These are phyloP conservation scores for Plagodis pulveraria DNA, from an alignment of 2,888 invertebrate species.

Conservation along the genomic window DNA sequence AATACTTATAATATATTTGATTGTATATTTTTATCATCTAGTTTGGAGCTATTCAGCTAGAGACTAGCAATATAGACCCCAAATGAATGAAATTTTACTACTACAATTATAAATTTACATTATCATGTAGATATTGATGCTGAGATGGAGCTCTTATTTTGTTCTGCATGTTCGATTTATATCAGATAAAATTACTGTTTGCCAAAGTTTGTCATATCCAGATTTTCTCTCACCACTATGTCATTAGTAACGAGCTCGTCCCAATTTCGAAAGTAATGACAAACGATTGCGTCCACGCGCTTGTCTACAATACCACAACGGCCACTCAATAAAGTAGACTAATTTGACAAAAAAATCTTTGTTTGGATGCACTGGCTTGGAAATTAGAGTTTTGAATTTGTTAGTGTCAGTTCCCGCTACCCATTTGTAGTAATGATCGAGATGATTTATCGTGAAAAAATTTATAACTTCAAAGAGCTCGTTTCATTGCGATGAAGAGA, in stretches of 20 bases:
- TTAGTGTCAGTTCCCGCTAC: constrained; percentile 55
- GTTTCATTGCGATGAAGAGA: constrained; percentile 55
- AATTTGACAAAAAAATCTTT: constrained; percentile 58
- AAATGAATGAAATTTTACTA: too few species aligned
- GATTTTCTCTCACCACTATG: constrained; percentile 30
- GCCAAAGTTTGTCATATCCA: constrained; percentile 24
- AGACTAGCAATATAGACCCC: too few species aligned
- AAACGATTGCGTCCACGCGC: constrained; percentile 56
- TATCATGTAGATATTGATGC: too few species aligned
- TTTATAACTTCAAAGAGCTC: constrained; percentile 54
- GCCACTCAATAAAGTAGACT: constrained; percentile 50
- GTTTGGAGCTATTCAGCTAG: too few species aligned
- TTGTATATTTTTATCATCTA: too few species aligned
- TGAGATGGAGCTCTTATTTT: too few species aligned
- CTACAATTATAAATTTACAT: too few species aligned
- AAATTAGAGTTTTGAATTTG: constrained; percentile 54
- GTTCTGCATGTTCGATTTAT: too few species aligned
- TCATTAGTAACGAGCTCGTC: constrained; percentile 45
- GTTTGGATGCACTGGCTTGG: constrained; percentile 48
- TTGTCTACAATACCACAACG: constrained; percentile 40
- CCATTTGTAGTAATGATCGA: constrained; percentile 53
- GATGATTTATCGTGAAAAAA: constrained; percentile 52
- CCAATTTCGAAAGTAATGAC: constrained; percentile 57
- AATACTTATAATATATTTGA: too few species aligned
- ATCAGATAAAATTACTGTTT: background rate